Conservation (phyloP, 2,113 vertebrate species). For the Hipposideros armiger region DNA sequence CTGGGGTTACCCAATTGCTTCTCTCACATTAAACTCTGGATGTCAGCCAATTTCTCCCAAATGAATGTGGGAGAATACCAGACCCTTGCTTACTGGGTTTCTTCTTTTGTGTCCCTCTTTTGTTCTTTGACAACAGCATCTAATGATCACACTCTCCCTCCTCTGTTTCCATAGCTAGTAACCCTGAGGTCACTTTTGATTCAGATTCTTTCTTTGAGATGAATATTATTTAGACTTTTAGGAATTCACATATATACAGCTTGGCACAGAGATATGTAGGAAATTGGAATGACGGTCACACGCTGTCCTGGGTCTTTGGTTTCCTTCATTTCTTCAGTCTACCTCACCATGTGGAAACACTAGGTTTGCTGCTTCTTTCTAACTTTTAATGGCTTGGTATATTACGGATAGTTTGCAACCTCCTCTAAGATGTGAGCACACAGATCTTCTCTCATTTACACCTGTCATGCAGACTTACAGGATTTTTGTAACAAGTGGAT, state of each 20-base stretch:
- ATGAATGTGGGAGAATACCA: neutral
- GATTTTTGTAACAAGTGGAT: neutral
- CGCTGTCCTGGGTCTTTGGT: neutral
- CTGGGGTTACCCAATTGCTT: neutral
- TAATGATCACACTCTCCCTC: conserved; percentile 13
- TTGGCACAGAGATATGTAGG: neutral
- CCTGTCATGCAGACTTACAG: neutral
- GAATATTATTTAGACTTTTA: conserved; percentile 44
- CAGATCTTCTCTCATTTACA: neutral
- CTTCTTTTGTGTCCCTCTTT: neutral
- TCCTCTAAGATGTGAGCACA: neutral
- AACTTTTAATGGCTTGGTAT: neutral
- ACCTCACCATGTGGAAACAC: neutral
- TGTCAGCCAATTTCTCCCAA: neutral
- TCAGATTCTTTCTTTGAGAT: conserved; percentile 38
- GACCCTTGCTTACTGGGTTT: neutral
- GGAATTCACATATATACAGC: neutral
- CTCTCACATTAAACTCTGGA: conserved; percentile 26
- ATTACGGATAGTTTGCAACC: neutral
- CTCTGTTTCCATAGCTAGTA: conserved; percentile 49
- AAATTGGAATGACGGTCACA: conserved; percentile 12
- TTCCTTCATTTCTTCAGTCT: neutral
- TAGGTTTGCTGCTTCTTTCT: neutral
- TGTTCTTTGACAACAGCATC: conserved; percentile 50
- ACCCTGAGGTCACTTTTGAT: conserved; percentile 34